Evolutionary conservation across 2,797 vertebrate genomes (phyloP), one percentile per base, ranked within the genome.

Genomic region (Apodemus agrarius): DNA sequence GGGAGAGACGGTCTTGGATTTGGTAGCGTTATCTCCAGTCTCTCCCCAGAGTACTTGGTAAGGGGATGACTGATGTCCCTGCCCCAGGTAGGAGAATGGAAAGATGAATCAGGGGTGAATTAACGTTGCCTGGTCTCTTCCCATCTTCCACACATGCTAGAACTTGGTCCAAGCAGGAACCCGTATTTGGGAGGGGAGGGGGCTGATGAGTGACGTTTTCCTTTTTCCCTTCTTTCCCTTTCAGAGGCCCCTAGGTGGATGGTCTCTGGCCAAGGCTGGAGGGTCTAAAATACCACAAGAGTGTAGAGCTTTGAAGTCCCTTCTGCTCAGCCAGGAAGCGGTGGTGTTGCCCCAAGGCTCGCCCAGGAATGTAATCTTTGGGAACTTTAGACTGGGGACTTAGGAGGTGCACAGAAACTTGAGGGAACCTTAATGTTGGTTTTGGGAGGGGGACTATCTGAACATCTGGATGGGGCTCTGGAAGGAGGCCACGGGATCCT

Each of bases 221-320:
- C 40, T 34, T 87, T 78, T 65, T 61, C 61, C 84, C 78, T 37
- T 74, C 95, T 95, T 96, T 92, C 84, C 54, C 89, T 95, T 92
- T 80, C 59, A 16, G 54, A 52, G 0, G 46, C 85, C 85, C 96
- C 95, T 89, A 79, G 82, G 74, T 63, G 26, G 40, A 90, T 46
- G 75, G 63, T 97, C 84, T 75, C 80, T 94, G 82, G 96, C 94
- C 96, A 97, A 93, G 76, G 57, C 93, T 89, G 92, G 86, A 96
- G 89, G 93, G 65, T 86, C 52, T 43, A 22, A 95, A 94, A 97
- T 84, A 89, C 94, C 93, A 95, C 80, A 93, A 72, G 65, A 81
- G 96, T 96, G 90, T 75, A 97, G 86, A 89, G 21, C 87, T 97
- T 96, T 97, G 95, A 95, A 94, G 96, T 89, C 59, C n/a, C 74